Percentiles rank a stretch among this genome's conserved stretches.
Evolutionary conservation across 2,888 invertebrate genomes (phyloP).

Genomic region (Crossocerus cetratus): DNA sequence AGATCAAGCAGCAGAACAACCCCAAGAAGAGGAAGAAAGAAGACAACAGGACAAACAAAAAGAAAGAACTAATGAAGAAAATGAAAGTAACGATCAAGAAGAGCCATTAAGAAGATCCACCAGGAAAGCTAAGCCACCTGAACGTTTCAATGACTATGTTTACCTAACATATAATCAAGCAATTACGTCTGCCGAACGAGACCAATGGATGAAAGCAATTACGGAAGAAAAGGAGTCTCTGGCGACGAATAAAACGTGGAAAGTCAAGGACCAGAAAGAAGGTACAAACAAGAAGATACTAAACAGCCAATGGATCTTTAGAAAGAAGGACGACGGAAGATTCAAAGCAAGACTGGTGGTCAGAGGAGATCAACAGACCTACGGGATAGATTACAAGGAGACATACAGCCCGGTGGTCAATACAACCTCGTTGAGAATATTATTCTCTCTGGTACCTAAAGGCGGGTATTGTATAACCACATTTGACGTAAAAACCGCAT

Average conservation of each 20-base stretch:
- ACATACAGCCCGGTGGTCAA: constrained; percentile 22
- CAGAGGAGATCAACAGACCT: constrained; percentile 8
- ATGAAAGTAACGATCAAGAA: background rate
- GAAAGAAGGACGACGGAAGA: constrained; percentile 45
- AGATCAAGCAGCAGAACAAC: too few species aligned
- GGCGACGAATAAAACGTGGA: too few species aligned
- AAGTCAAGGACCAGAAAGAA: too few species aligned
- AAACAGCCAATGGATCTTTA: constrained; percentile 51
- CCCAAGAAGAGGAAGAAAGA: too few species aligned
- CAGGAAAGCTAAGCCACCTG: background rate
- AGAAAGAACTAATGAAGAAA: too few species aligned
- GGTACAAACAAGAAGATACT: constrained; percentile 34
- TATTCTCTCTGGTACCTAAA: constrained; percentile 7
- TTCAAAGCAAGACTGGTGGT: constrained; percentile 10
- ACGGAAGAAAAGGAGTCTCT: background rate
- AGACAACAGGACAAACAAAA: too few species aligned
- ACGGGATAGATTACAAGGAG: constrained; percentile 4
- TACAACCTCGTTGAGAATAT: background rate
- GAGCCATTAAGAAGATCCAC: constrained; percentile 11
- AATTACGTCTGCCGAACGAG: constrained; percentile 23
- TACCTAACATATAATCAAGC: constrained; percentile 18
- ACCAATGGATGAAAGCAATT: constrained; percentile 15
- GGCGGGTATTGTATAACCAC: background rate
- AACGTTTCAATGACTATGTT: constrained; percentile 1
- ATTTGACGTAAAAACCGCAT: constrained; percentile 21